Conservation (phyloP, 2,888 invertebrate genomes). For the Augochlorella aurata region DNA sequence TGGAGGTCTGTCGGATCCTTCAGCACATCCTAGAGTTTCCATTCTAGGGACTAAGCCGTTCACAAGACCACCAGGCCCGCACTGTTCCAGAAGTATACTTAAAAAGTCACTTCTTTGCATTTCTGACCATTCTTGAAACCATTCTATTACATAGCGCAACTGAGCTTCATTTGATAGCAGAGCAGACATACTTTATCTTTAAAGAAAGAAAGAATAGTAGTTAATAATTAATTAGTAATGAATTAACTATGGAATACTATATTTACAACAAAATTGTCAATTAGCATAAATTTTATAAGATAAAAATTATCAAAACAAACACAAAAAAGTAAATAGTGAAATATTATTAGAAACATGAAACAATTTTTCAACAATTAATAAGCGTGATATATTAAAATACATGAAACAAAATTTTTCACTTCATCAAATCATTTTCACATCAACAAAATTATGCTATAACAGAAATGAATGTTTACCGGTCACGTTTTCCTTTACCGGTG, state of each 20-base stretch:
- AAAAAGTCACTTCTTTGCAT: conserved; percentile 93
- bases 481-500: conserved; percentile 9
- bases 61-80: conserved; percentile 85
- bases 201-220: conserved; percentile 42
- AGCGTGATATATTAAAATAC: not conserved
- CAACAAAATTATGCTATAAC: not conserved
- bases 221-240: not conserved
- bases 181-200: conserved; percentile 78
- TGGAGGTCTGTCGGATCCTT: conserved; percentile 86
- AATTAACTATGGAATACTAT: not conserved
- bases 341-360: conserved; percentile 2
- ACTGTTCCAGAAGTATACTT: conserved; percentile 88
- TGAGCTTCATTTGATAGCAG: conserved; percentile 87
- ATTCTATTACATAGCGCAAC: conserved; percentile 90
- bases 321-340: not conserved
- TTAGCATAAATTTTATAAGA: not conserved
- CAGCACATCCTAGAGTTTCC: conserved; percentile 86
- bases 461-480: conserved; percentile 29
- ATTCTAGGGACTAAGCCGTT: conserved; percentile 89
- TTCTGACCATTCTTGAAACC: conserved; percentile 95
- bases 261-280: not conserved
- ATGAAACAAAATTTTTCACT: not conserved
- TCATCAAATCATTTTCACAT: not conserved
- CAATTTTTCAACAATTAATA: not conserved
- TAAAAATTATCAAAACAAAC: not conserved